Conservation (phyloP, 2,888 invertebrate species). For the Dichetophora obliterata region DNA sequence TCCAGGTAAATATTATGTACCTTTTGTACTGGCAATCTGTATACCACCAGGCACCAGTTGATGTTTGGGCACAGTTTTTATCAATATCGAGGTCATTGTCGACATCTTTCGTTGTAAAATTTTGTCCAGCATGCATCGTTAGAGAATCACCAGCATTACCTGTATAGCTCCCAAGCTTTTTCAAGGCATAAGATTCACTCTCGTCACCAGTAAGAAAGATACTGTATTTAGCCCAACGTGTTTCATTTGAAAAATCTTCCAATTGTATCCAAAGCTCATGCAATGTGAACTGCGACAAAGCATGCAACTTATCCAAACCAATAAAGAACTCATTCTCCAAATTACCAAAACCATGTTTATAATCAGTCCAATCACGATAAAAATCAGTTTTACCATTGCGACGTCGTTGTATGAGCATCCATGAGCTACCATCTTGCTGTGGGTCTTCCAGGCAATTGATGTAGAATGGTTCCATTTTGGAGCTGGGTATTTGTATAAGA, state of each 20-base stretch:
- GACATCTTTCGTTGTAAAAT: constrained; percentile 75
- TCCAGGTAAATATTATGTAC: too few relatives aligned
- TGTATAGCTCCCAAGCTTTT: constrained; percentile 74
- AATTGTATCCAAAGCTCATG: constrained; percentile 74
- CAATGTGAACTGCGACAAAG: constrained; percentile 58
- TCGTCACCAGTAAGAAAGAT: constrained; percentile 76
- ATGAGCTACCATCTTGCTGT: constrained; percentile 53
- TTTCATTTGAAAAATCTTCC: constrained; percentile 73
- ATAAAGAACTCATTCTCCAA: constrained; percentile 77
- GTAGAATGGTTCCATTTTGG: not conserved
- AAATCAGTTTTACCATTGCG: constrained; percentile 74
- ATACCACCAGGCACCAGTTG: constrained; percentile 80
- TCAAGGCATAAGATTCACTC: constrained; percentile 74
- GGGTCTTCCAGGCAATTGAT: not conserved
- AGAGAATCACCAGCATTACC: constrained; percentile 77
- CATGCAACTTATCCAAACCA: constrained; percentile 75
- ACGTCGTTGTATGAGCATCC: constrained; percentile 77
- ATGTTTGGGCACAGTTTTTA: constrained; percentile 75
- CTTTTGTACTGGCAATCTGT: constrained; percentile 73
- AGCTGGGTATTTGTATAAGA: not conserved
- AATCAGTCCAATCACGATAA: constrained; percentile 69
- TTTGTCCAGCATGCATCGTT: constrained; percentile 76
- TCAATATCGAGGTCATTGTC: constrained; percentile 78
- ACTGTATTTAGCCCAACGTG: constrained; percentile 73
- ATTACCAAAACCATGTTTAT: constrained; percentile 77